Conservation (phyloP, 2,888 invertebrate genomes). For the Hirtodrosophila confusa region DNA sequence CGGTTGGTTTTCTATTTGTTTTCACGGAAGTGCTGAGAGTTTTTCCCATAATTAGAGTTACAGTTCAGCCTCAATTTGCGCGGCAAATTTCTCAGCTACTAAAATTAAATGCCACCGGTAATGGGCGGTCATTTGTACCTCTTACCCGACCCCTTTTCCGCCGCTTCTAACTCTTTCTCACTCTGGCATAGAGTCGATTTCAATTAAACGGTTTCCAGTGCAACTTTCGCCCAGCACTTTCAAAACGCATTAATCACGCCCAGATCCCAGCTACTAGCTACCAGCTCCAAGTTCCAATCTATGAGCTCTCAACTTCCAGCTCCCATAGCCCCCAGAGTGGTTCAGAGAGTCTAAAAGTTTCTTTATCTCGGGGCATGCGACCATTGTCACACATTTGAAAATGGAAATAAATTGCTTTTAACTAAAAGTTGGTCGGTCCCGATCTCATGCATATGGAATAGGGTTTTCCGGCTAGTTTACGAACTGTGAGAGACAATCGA, state of each 20-base stretch:
- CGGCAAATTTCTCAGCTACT: conserved; percentile 74
- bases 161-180: conserved; percentile 11
- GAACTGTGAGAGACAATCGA: conserved; percentile 73
- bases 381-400: conserved; percentile 76
- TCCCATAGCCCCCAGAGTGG: too few species aligned
- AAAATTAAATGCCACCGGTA: conserved; percentile 73
- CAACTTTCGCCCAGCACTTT: conserved; percentile 72
- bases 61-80: conserved; percentile 58
- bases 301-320: too few species aligned
- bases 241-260: conserved; percentile 68
- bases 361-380: conserved; percentile 71
- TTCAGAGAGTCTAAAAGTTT: conserved; percentile 24
- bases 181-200: conserved; percentile 55
- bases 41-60: conserved; percentile 78
- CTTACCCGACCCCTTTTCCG: neutral
- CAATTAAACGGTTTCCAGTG: conserved; percentile 63
- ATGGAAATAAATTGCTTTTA: conserved; percentile 71
- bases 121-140: conserved; percentile 63
- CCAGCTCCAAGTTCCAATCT: too few species aligned
- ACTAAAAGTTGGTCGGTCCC: conserved; percentile 33
- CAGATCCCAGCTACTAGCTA: conserved; percentile 11
- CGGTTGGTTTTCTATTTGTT: conserved; percentile 43
- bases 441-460: conserved; percentile 67
- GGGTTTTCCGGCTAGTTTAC: conserved; percentile 72
- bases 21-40: conserved; percentile 65